Evolutionary conservation across 2,113 vertebrate species (phyloP).

Genomic region (Ceyx margarethae): DNA sequence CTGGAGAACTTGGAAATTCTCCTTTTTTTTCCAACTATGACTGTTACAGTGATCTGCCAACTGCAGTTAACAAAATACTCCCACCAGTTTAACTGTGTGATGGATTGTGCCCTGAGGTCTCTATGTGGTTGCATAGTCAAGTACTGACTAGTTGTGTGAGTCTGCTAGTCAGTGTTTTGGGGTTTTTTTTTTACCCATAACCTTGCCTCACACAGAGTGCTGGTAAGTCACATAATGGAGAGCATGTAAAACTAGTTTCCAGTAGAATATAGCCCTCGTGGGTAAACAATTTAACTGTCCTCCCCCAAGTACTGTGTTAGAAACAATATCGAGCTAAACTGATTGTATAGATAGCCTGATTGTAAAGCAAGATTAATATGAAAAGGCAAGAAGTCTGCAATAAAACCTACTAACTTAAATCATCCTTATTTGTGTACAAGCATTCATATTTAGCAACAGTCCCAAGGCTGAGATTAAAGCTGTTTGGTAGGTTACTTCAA

Average conservation of each 20-base stretch:
- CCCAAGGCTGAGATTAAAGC: constrained; percentile 86
- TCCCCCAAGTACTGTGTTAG: constrained; percentile 52
- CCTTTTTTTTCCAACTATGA: neutral
- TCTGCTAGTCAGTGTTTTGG: neutral
- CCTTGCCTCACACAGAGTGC: neutral
- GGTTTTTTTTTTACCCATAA: neutral
- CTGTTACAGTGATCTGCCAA: neutral
- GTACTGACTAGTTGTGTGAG: neutral
- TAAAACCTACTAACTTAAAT: constrained; percentile 80
- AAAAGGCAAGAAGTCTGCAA: constrained; percentile 77
- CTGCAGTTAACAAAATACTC: constrained; percentile 28
- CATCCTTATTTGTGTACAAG: constrained; percentile 79
- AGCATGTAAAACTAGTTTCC: constrained; percentile 63
- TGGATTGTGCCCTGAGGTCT: constrained; percentile 1
- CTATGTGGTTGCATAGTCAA: neutral
- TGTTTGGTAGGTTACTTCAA: constrained; percentile 85
- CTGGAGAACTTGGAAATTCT: neutral
- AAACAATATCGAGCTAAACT: constrained; percentile 69
- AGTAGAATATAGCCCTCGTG: constrained; percentile 64
- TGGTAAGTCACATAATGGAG: constrained; percentile 49
- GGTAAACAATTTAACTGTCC: constrained; percentile 62
- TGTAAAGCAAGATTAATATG: constrained; percentile 80
- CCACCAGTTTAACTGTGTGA: constrained; percentile 1
- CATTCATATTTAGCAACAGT: constrained; percentile 82
- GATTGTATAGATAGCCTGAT: constrained; percentile 74